A percentile compares a stretch with the other conserved stretches of the same genome.
Evolutionary conservation across 2,113 vertebrate species (phyloP).

Genomic region (Sporophila hypoxantha): DNA sequence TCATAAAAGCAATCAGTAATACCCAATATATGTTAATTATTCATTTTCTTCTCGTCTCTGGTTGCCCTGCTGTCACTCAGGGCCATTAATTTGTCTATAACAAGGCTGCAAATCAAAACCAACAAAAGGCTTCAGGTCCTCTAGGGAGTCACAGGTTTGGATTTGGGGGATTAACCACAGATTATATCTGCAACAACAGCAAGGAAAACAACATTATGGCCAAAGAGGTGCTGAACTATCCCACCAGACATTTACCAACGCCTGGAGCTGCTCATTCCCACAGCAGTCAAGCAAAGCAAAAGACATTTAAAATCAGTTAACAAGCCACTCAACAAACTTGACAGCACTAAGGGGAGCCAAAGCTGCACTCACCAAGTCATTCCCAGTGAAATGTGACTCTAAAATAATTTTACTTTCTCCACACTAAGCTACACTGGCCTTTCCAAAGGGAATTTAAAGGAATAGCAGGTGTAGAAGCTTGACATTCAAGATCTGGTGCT

Average conservation of each 20-base stretch:
- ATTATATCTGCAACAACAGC: neutral
- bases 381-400: neutral
- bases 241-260: rapidly evolving
- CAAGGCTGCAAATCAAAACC: conserved; percentile 33
- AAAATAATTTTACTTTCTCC: neutral
- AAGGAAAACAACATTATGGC: neutral
- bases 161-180: neutral
- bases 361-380: neutral
- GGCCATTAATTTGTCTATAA: conserved; percentile 41
- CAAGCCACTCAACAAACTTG: neutral
- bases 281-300: neutral
- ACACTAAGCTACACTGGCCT: neutral
- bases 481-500: neutral
- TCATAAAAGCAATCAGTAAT: conserved; percentile 60
- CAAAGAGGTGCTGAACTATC: neutral
- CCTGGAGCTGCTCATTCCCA: neutral
- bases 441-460: neutral
- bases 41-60: conserved; percentile 52
- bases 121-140: neutral
- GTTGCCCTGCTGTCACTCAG: conserved; percentile 23
- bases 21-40: conserved; percentile 56
- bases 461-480: neutral
- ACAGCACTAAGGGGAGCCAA: neutral
- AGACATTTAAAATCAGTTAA: neutral
- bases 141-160: conserved; percentile 19